These are phyloP conservation scores for Aphelocoma coerulescens DNA, from an alignment of 2,113 vertebrate species.

Conservation along the genomic window DNA sequence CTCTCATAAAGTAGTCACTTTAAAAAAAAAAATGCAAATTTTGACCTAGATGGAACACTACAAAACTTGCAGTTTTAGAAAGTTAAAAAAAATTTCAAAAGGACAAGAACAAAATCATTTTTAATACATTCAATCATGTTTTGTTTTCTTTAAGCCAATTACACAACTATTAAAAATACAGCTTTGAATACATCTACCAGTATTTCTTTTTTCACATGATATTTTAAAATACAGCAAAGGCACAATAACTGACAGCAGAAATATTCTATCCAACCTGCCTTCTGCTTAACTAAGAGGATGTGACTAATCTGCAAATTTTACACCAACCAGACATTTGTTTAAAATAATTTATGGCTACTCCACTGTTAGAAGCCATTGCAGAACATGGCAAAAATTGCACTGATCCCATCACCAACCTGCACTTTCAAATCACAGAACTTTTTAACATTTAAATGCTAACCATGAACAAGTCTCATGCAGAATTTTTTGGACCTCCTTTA, in stretches of 20 bases:
- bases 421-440: background rate
- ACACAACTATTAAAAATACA: background rate
- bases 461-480: background rate
- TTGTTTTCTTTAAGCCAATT: background rate
- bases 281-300: background rate
- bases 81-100: background rate
- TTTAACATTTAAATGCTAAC: background rate
- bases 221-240: background rate
- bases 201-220: background rate
- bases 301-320: background rate
- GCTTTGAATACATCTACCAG: background rate
- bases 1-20: background rate
- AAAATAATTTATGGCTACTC: background rate
- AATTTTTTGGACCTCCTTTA: background rate
- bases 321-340: background rate
- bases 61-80: background rate
- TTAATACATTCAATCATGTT: background rate
- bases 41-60: slow-evolving; percentile 4
- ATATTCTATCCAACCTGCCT: background rate
- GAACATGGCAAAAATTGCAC: background rate
- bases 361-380: background rate
- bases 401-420: background rate
- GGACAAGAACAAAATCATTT: background rate
- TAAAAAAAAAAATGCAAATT: background rate
- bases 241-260: background rate